Evolutionary conservation across 2,797 vertebrate species (phyloP).

Genomic region (Remorina albescens): DNA sequence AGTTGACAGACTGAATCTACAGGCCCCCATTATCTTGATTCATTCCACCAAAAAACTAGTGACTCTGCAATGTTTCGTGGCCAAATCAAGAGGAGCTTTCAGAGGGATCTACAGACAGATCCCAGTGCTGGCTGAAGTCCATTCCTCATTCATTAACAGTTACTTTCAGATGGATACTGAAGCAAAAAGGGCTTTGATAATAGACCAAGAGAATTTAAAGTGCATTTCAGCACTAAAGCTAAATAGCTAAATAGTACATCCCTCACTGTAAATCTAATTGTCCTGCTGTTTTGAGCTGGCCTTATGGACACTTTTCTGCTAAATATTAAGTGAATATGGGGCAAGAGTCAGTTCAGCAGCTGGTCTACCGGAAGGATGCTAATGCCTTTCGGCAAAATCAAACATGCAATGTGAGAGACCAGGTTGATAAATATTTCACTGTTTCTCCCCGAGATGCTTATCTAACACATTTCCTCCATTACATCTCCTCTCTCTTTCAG

Average conservation of each 20-base stretch:
- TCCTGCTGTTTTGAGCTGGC: slow-evolving; percentile 54
- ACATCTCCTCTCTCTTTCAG: slow-evolving; percentile 23
- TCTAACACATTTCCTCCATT: slow-evolving; percentile 56
- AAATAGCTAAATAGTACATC: slow-evolving; percentile 63
- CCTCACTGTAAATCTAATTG: slow-evolving; percentile 65
- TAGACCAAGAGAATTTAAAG: slow-evolving; percentile 63
- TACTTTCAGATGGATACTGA: slow-evolving; percentile 44
- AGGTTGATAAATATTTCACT: slow-evolving; percentile 73
- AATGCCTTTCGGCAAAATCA: slow-evolving; percentile 65
- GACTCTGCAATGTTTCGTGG: slow-evolving; percentile 60
- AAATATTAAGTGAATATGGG: slow-evolving; percentile 56
- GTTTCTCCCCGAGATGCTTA: slow-evolving; percentile 51
- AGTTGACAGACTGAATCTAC: slow-evolving; percentile 75
- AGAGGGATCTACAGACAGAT: slow-evolving; percentile 45
- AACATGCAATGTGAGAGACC: slow-evolving; percentile 53
- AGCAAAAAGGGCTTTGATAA: slow-evolving; percentile 41
- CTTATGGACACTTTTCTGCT: slow-evolving; percentile 51
- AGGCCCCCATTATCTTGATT: slow-evolving; percentile 76
- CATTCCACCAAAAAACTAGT: slow-evolving; percentile 72
- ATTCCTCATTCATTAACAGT: slow-evolving; percentile 68
- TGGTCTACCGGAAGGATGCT: slow-evolving; percentile 53
- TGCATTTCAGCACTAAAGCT: slow-evolving; percentile 68
- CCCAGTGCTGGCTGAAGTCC: slow-evolving; percentile 43
- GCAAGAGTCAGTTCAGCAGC: slow-evolving; percentile 31
- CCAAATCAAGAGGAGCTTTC: slow-evolving; percentile 49